Percentiles rank a stretch among this genome's conserved stretches.
phyloP scores from a whole-genome alignment of 1,140 invertebrate species.

The Dryas iulia region DNA sequence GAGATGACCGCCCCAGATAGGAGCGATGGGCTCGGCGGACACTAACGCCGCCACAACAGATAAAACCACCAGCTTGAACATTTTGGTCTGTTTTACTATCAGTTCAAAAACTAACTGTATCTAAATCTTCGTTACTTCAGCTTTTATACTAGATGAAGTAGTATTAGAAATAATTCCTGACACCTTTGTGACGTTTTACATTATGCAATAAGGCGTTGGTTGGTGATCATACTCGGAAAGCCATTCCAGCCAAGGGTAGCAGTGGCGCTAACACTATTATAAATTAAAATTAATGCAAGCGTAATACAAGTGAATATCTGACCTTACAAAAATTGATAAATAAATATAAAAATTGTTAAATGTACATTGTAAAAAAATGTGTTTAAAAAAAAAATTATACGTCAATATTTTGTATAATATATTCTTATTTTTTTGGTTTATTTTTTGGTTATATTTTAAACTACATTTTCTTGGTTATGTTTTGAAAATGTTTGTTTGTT shows the following conservation, averaged over 20 bases:
- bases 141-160: slow-evolving; percentile 58
- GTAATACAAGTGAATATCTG: no score
- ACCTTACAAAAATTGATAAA: no score
- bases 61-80: slow-evolving; percentile 77
- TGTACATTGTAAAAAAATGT: no score
- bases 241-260: slow-evolving; percentile 42
- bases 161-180: slow-evolving; percentile 56
- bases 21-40: slow-evolving; percentile 65
- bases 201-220: slow-evolving; percentile 59
- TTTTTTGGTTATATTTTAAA: no score
- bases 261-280: no score
- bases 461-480: no score
- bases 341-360: no score
- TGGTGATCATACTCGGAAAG: slow-evolving; percentile 48
- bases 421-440: no score
- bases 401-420: no score
- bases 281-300: no score
- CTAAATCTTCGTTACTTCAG: slow-evolving; percentile 36
- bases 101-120: slow-evolving; percentile 52
- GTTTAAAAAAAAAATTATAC: no score
- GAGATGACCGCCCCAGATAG: slow-evolving; percentile 24
- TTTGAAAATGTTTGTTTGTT: no score
- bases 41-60: slow-evolving; percentile 60
- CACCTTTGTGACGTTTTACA: slow-evolving; percentile 62
- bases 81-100: slow-evolving; percentile 78